These are phyloP conservation scores for Garra rufa DNA, from an alignment of 2,113 vertebrate species.

Conservation along the genomic window DNA sequence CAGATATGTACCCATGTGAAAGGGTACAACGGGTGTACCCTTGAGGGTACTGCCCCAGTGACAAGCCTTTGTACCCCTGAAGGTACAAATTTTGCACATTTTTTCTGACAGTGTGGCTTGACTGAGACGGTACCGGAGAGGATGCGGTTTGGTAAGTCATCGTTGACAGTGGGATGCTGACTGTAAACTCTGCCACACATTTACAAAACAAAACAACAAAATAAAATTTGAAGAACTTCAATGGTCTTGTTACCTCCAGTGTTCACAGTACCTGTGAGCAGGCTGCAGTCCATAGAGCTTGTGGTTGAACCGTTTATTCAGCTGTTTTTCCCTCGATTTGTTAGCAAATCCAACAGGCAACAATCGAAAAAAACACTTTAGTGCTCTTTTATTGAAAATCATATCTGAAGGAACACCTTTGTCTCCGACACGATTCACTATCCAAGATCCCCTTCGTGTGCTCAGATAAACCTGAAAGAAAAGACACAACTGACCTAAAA, in stretches of 20 bases:
- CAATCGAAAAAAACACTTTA: slow-evolving; percentile 35
- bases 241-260: not conserved
- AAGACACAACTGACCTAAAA: not conserved
- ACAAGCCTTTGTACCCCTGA: no score
- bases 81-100: no score
- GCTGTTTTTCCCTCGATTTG: slow-evolving; percentile 60
- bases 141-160: slow-evolving; percentile 90
- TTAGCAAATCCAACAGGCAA: slow-evolving; percentile 69
- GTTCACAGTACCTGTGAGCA: slow-evolving; percentile 78
- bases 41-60: no score
- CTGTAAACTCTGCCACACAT: slow-evolving; percentile 73
- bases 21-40: no score
- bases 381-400: slow-evolving; percentile 64
- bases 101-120: no score
- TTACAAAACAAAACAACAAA: not conserved
- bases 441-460: slow-evolving; percentile 87
- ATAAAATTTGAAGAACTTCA: not conserved
- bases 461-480: slow-evolving; percentile 88
- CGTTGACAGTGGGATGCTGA: slow-evolving; percentile 87
- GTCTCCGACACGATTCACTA: slow-evolving; percentile 82
- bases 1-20: no score
- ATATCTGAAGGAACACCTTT: slow-evolving; percentile 81
- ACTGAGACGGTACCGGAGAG: slow-evolving; percentile 83
- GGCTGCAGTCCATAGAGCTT: slow-evolving; percentile 83
- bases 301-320: slow-evolving; percentile 81